Evolutionary conservation across 2,888 invertebrate genomes (phyloP).

Genomic region (Scelioninae gen. 1): DNA sequence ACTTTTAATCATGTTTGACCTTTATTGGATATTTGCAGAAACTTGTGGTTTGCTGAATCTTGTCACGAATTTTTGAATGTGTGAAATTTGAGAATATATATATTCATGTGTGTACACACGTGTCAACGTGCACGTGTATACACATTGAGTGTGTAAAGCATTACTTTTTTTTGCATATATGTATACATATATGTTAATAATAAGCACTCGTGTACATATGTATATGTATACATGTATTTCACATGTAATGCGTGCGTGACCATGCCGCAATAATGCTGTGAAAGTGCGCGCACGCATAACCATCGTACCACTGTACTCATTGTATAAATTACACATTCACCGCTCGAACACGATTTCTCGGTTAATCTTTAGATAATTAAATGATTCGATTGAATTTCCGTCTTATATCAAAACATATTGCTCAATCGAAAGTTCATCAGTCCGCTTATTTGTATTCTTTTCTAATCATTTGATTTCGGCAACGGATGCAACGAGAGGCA

Average conservation of each 20-base stretch:
- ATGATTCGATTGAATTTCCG: constrained; percentile 72
- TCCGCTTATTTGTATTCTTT: constrained; percentile 77
- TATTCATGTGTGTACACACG: constrained; percentile 53
- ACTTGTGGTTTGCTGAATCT: constrained; percentile 84
- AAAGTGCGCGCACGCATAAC: constrained; percentile 68
- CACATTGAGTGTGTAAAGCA: constrained; percentile 58
- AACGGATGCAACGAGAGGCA: constrained; percentile 15
- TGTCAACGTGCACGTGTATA: constrained; percentile 42
- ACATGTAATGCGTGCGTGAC: constrained; percentile 58
- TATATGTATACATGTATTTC: constrained; percentile 71
- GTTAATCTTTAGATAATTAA: constrained; percentile 72
- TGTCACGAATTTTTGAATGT: constrained; percentile 84
- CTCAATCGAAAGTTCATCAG: constrained; percentile 76
- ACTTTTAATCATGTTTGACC: constrained; percentile 82
- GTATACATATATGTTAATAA: constrained; percentile 52
- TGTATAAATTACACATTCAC: constrained; percentile 84
- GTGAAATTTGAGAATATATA: constrained; percentile 80
- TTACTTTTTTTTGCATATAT: constrained; percentile 43
- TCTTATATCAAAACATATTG: constrained; percentile 74
- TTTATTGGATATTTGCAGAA: constrained; percentile 84
- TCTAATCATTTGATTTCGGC: constrained; percentile 75
- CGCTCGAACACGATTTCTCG: constrained; percentile 78
- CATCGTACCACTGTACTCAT: constrained; percentile 83
- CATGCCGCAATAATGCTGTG: constrained; percentile 47
- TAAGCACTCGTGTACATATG: constrained; percentile 52